phyloP scores from a whole-genome alignment of 2,797 vertebrate species.

The Simalia tracyae region DNA sequence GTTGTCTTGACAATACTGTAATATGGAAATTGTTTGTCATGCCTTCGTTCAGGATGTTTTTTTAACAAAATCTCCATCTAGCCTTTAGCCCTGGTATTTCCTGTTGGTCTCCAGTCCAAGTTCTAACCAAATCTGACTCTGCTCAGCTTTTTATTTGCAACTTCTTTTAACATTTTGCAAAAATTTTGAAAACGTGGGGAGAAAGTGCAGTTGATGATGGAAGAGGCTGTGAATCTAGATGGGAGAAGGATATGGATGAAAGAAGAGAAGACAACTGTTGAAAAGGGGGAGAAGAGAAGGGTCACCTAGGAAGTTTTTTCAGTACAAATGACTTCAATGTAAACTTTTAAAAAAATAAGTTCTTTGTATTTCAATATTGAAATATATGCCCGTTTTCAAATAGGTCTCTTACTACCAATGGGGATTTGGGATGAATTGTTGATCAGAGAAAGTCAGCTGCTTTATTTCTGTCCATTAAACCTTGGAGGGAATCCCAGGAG shows the following conservation, averaged over 20 bases:
- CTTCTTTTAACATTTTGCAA: background rate
- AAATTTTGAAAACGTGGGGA: background rate
- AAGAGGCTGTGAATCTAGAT: background rate
- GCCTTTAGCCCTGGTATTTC: background rate
- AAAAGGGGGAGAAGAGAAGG: background rate
- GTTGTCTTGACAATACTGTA: background rate
- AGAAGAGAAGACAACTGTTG: background rate
- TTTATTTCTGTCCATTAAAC: background rate
- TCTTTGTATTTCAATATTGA: background rate
- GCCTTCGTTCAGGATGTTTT: background rate
- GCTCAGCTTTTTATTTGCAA: background rate
- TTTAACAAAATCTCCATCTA: background rate
- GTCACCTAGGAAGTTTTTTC: background rate
- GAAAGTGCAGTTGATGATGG: background rate
- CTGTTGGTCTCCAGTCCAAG: background rate
- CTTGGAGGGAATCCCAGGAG: background rate
- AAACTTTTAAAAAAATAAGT: background rate
- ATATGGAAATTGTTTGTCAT: background rate
- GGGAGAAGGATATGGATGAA: background rate
- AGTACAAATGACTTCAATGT: background rate
- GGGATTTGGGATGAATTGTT: background rate
- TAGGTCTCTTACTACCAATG: background rate
- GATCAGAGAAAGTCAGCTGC: background rate
- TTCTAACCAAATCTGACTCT: background rate
- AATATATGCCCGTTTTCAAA: background rate